These are phyloP conservation scores for Sphaeridia pumilis DNA, from an alignment of 2,888 invertebrate species.

Conservation along the genomic window DNA sequence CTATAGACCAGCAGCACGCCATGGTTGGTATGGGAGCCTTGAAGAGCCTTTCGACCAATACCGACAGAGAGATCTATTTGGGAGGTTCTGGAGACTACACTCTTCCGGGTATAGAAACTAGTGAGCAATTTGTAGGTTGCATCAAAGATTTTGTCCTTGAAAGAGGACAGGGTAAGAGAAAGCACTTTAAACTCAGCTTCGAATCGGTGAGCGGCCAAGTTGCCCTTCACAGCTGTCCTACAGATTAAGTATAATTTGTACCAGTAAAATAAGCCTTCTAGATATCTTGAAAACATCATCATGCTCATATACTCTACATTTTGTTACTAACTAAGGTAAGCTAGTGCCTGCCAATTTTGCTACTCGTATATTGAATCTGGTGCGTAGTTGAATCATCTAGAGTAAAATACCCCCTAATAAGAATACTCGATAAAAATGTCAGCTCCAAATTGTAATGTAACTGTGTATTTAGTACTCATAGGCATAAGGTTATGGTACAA, in stretches of 20 bases:
- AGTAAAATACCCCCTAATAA: too few species aligned
- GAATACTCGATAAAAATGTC: too few species aligned
- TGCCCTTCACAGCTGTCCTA: slow-evolving; percentile 29
- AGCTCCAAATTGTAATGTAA: too few species aligned
- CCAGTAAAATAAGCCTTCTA: too few species aligned
- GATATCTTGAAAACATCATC: too few species aligned
- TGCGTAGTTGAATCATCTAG: too few species aligned
- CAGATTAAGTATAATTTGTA: slow-evolving; percentile 17
- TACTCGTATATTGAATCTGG: too few species aligned
- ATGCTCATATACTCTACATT: too few species aligned
- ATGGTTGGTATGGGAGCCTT: slow-evolving; percentile 38
- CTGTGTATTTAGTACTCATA: too few species aligned
- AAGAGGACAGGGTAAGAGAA: background rate
- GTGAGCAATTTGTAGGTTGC: slow-evolving; percentile 61
- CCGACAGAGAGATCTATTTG: slow-evolving; percentile 70
- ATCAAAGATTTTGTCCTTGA: slow-evolving; percentile 44
- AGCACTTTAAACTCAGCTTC: slow-evolving; percentile 23
- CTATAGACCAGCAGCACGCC: slow-evolving; percentile 73
- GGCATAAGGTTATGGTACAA: too few species aligned
- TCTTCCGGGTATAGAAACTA: slow-evolving; percentile 55
- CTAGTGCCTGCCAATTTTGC: too few species aligned
- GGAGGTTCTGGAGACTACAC: slow-evolving; percentile 64
- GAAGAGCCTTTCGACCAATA: slow-evolving; percentile 37
- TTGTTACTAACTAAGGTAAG: too few species aligned
- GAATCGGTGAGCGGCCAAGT: slow-evolving; percentile 25